These are phyloP conservation scores for Hydrozoanthus gracilis DNA, from an alignment of 92 coral and sea anemone species.

Conservation along the genomic window DNA sequence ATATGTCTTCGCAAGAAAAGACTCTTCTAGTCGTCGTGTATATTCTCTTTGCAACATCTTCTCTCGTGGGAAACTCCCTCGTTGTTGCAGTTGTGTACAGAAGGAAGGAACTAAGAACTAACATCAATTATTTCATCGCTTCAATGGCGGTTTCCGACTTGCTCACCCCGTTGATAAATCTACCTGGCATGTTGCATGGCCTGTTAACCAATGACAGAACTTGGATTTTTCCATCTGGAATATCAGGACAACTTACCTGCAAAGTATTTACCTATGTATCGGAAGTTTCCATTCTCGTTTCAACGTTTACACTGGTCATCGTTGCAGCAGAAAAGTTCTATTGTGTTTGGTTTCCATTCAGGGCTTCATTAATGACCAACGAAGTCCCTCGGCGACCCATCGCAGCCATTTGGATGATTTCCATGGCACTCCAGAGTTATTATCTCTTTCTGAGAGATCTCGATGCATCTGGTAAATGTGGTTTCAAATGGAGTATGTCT, in stretches of 20 bases:
- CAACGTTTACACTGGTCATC: conserved; percentile 63
- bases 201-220: conserved; percentile 52
- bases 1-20: too few relatives aligned
- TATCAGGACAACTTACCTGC: conserved; percentile 65
- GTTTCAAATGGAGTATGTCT: conserved; percentile 16
- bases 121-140: conserved; percentile 73
- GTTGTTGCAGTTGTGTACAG: conserved; percentile 67
- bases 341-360: conserved; percentile 68
- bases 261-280: conserved; percentile 65
- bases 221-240: conserved; percentile 42
- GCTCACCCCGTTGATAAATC: conserved; percentile 65
- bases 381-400: conserved; percentile 46
- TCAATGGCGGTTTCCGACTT: conserved; percentile 79
- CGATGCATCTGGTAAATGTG: neutral
- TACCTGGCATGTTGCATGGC: conserved; percentile 68
- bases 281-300: conserved; percentile 76
- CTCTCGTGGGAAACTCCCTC: conserved; percentile 70
- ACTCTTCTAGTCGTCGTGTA: too few relatives aligned
- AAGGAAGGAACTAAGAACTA: conserved; percentile 65
- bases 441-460: neutral
- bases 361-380: conserved; percentile 54
- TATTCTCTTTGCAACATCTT: conserved; percentile 40
- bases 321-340: conserved; percentile 70
- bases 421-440: conserved; percentile 50
- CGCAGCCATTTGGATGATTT: conserved; percentile 62